phyloP scores from a whole-genome alignment of 2,113 vertebrate species.

The Pituophis catenifer region DNA sequence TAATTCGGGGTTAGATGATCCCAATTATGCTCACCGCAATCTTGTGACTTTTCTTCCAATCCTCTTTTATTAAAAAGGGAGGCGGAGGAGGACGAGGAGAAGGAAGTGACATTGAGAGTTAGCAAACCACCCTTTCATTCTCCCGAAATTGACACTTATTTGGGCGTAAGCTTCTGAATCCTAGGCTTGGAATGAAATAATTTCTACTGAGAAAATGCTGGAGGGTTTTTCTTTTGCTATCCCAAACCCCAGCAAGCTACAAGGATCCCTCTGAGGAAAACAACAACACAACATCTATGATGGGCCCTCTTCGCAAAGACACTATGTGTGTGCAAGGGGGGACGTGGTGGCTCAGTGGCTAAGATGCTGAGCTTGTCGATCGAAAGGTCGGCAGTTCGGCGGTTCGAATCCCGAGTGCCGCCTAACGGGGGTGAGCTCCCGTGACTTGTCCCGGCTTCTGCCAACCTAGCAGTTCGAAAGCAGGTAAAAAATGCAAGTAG shows the following conservation, averaged over 20 bases:
- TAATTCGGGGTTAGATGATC: not conserved
- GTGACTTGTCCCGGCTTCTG: too few relatives aligned
- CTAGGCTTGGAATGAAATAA: not conserved
- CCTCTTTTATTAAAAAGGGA: conserved; percentile 14
- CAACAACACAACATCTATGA: not conserved
- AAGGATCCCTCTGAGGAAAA: not conserved
- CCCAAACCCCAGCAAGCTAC: not conserved
- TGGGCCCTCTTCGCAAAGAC: not conserved
- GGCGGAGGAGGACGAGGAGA: not conserved
- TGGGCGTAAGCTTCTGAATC: not conserved
- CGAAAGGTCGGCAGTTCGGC: too few relatives aligned
- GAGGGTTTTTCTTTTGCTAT: not conserved
- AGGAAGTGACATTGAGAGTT: not conserved
- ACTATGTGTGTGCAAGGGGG: too few relatives aligned
- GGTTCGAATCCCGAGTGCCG: too few relatives aligned
- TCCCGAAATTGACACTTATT: not conserved
- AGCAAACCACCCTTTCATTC: not conserved
- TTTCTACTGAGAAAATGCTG: not conserved
- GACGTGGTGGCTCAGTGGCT: too few relatives aligned
- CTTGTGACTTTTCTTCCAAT: not conserved
- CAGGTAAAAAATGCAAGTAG: too few relatives aligned
- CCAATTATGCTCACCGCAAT: not conserved
- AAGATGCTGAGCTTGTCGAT: too few relatives aligned
- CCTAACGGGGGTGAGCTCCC: too few relatives aligned
- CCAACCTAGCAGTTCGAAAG: too few relatives aligned